Conservation (phyloP, 1,140 invertebrate genomes). For the Littorina saxatilis region DNA sequence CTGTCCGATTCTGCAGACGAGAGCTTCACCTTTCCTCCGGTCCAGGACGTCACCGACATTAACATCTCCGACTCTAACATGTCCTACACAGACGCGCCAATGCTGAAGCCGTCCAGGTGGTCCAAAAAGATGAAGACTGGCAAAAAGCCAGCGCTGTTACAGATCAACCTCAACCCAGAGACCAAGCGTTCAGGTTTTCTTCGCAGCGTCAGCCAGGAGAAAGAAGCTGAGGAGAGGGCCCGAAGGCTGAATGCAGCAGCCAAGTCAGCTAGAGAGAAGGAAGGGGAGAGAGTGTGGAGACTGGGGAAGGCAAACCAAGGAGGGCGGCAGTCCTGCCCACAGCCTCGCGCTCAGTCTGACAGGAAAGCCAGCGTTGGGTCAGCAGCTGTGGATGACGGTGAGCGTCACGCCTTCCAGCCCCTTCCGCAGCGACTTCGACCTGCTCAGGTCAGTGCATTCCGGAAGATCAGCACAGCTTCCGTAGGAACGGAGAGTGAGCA, state of each 20-base stretch:
- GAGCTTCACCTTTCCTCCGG: background rate
- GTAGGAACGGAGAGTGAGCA: background rate
- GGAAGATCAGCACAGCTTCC: background rate
- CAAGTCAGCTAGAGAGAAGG: background rate
- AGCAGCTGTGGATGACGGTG: background rate
- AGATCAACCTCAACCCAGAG: background rate
- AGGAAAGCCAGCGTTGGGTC: too few relatives aligned
- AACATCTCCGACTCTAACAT: background rate
- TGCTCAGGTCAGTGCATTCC: background rate
- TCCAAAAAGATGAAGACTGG: too few relatives aligned
- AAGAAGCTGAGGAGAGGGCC: background rate
- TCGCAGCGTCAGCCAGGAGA: background rate
- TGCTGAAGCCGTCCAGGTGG: too few relatives aligned
- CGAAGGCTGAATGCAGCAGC: background rate
- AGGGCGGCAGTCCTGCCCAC: background rate
- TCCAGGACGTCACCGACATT: slow-evolving; percentile 13
- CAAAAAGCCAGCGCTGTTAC: too few relatives aligned
- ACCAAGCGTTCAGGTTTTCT: background rate
- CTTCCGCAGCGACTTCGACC: background rate
- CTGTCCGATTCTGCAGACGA: background rate
- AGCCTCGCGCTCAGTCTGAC: too few relatives aligned
- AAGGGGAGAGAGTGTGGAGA: background rate
- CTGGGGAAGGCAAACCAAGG: background rate
- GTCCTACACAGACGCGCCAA: background rate
- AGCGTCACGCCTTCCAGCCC: background rate